Evolutionary conservation across 2,113 vertebrate genomes (phyloP).

Genomic region (Oreochromis niloticus): DNA sequence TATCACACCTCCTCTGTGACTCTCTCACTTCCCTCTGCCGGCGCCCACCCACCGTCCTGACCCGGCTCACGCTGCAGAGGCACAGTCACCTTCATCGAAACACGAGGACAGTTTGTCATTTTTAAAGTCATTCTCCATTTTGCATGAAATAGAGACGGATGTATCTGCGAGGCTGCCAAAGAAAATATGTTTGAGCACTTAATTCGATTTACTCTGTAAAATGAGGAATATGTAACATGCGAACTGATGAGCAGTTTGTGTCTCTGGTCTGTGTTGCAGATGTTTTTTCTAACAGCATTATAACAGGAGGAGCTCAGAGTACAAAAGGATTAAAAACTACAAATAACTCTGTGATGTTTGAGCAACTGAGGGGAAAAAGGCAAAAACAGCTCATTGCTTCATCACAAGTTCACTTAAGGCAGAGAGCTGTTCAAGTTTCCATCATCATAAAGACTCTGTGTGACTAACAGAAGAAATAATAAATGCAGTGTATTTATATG

Average conservation of each 20-base stretch:
- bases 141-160: not conserved
- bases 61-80: not conserved
- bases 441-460: not conserved
- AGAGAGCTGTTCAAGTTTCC: not conserved
- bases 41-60: not conserved
- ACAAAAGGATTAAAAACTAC: not conserved
- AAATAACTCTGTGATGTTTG: not conserved
- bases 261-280: not conserved
- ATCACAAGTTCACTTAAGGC: not conserved
- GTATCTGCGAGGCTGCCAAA: not conserved
- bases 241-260: not conserved
- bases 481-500: not conserved
- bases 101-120: not conserved
- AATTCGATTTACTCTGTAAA: not conserved
- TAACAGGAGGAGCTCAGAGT: not conserved
- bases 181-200: not conserved
- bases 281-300: not conserved
- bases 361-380: slow-evolving; percentile 3
- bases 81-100: not conserved
- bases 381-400: slow-evolving; percentile 13
- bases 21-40: slow-evolving; percentile 48
- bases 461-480: not conserved
- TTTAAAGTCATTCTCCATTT: not conserved
- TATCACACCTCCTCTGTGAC: slow-evolving; percentile 48
- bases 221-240: not conserved